Evolutionary conservation across 2,113 vertebrate genomes (phyloP).

Genomic region (Oreotrochilus melanogaster): DNA sequence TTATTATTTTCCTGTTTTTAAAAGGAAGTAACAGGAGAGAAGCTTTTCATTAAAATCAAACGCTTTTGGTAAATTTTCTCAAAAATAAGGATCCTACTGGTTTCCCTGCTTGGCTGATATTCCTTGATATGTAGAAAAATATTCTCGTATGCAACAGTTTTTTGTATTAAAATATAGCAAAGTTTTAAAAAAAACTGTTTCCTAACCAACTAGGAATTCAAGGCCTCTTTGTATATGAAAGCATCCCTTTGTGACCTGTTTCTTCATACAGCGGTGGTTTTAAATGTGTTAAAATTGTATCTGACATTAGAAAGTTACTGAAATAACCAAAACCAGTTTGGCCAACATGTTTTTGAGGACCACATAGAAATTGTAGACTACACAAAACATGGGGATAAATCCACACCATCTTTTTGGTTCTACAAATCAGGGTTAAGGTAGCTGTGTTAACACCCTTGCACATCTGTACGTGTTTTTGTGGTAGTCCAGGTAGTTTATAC

Average conservation of each 20-base stretch:
- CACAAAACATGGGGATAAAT: not conserved
- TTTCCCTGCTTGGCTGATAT: not conserved
- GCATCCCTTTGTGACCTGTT: not conserved
- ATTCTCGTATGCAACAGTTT: not conserved
- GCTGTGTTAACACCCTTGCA: not conserved
- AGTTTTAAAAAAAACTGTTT: not conserved
- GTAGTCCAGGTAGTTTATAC: not conserved
- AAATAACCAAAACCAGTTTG: not conserved
- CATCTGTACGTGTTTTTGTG: not conserved
- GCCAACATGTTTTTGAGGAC: fast-evolving
- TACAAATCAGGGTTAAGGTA: not conserved
- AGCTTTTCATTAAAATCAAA: not conserved
- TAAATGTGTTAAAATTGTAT: not conserved
- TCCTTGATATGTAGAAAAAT: not conserved
- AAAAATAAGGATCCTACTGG: not conserved
- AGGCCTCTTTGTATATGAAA: not conserved
- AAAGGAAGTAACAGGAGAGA: not conserved
- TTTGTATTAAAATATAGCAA: not conserved
- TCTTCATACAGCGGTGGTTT: not conserved
- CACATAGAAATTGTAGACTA: not conserved
- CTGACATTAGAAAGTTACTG: not conserved
- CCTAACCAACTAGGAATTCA: not conserved
- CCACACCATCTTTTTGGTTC: not conserved
- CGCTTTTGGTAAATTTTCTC: not conserved
- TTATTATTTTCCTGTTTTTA: not conserved